Conservation (phyloP, 2,797 vertebrate genomes). For the Chelmon rostratus region DNA sequence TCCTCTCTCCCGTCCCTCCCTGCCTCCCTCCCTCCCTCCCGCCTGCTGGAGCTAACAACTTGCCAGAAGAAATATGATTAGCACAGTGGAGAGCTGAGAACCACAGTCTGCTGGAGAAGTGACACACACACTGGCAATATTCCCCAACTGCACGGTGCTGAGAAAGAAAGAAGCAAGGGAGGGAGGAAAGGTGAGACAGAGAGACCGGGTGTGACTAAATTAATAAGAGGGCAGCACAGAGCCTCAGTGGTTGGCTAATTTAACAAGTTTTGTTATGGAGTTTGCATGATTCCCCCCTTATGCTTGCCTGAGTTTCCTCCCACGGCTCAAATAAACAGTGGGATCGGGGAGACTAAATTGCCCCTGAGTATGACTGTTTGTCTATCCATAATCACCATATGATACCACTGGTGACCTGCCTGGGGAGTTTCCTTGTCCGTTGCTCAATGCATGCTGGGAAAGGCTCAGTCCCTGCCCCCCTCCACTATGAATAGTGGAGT, state of each 20-base stretch:
- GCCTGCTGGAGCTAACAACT: slow-evolving; percentile 67
- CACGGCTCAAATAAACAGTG: slow-evolving; percentile 46
- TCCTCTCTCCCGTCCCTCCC: slow-evolving; percentile 11
- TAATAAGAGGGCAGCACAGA: slow-evolving; percentile 63
- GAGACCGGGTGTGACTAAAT: slow-evolving; percentile 61
- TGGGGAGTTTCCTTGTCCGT: slow-evolving; percentile 34
- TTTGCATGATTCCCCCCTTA: slow-evolving; percentile 43
- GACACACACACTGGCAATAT: slow-evolving; percentile 53
- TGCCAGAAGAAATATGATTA: slow-evolving; percentile 80
- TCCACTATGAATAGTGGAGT: neutral
- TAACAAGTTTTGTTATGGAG: slow-evolving; percentile 42
- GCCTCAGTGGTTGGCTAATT: slow-evolving; percentile 62
- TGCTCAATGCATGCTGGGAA: slow-evolving; percentile 53
- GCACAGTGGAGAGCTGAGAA: slow-evolving; percentile 68
- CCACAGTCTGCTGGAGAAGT: slow-evolving; percentile 68
- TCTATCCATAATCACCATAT: slow-evolving; percentile 39
- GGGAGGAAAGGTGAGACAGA: slow-evolving; percentile 58
- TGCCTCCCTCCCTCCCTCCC: slow-evolving; percentile 33
- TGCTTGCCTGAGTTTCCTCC: slow-evolving; percentile 46
- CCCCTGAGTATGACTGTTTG: slow-evolving; percentile 59
- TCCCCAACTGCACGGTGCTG: slow-evolving; percentile 50
- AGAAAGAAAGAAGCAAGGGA: slow-evolving; percentile 41
- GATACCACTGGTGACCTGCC: slow-evolving; percentile 36
- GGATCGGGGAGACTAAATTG: slow-evolving; percentile 47
- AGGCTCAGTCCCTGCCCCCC: neutral